These are phyloP conservation scores for Morpho achilles DNA, from an alignment of 2,888 invertebrate species.

Conservation along the genomic window DNA sequence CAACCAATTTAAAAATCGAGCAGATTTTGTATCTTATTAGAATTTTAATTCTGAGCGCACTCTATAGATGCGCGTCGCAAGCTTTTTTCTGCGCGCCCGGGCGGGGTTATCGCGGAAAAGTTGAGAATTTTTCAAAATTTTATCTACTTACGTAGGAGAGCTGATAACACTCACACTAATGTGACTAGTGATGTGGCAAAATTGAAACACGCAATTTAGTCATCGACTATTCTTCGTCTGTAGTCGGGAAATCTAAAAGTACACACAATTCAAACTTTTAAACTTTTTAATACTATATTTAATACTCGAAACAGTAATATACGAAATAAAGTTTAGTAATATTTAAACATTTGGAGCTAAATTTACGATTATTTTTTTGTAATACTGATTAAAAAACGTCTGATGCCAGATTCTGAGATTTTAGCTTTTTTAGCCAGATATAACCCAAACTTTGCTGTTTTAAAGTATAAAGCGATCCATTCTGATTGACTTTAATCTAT, in stretches of 20 bases:
- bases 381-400: no score
- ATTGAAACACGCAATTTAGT: constrained; percentile 15
- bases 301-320: no score
- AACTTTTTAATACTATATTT: neutral
- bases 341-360: neutral
- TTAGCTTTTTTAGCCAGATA: no score
- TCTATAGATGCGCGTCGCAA: constrained; percentile 54
- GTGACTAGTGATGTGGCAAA: constrained; percentile 52
- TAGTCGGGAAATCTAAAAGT: constrained; percentile 32
- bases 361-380: no score
- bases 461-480: no score
- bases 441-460: no score
- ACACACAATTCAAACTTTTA: neutral
- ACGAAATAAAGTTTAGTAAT: no score
- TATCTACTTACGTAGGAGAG: constrained; percentile 57
- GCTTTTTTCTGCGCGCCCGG: constrained; percentile 61
- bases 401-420: no score
- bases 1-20: no score
- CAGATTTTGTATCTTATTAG: neutral
- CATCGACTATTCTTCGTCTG: constrained; percentile 23
- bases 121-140: constrained; percentile 78
- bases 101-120: constrained; percentile 78
- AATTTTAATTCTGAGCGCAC: constrained; percentile 2
- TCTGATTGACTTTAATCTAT: no score
- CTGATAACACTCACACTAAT: constrained; percentile 53